Percentiles rank a stretch among this genome's conserved stretches.
phyloP scores from a whole-genome alignment of 1,140 invertebrate species.

The Tenebrio molitor region DNA sequence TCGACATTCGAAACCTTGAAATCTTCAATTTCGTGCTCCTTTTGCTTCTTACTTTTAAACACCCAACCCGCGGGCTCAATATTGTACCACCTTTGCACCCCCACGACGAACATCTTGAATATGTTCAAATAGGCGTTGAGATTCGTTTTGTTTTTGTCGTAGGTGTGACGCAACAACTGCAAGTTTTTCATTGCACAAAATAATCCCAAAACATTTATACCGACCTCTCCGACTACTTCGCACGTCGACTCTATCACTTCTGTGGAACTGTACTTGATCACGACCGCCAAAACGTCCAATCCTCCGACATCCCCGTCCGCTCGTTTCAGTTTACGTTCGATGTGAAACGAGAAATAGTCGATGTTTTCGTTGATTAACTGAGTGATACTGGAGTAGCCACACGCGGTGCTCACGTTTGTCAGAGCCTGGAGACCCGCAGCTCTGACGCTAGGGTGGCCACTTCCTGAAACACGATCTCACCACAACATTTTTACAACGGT shows the following conservation, averaged over 20 bases:
- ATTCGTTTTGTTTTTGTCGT: slow-evolving; percentile 65
- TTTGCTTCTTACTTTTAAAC: slow-evolving; percentile 59
- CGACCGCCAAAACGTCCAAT: slow-evolving; percentile 72
- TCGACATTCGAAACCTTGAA: slow-evolving; percentile 55
- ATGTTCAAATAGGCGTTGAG: slow-evolving; percentile 73
- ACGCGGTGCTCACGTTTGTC: slow-evolving; percentile 68
- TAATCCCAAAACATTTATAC: too few species aligned
- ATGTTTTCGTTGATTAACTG: slow-evolving; percentile 73
- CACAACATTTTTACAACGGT: slow-evolving; percentile 37
- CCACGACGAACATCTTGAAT: slow-evolving; percentile 74
- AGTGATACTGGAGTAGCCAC: slow-evolving; percentile 67
- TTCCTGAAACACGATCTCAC: slow-evolving; percentile 71
- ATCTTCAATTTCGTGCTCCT: slow-evolving; percentile 54
- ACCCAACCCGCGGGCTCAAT: slow-evolving; percentile 50
- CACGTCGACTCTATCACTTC: slow-evolving; percentile 73
- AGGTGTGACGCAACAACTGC: slow-evolving; percentile 55
- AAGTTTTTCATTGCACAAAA: too few species aligned
- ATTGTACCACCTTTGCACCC: slow-evolving; percentile 69
- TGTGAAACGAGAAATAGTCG: slow-evolving; percentile 77
- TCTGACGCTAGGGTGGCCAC: slow-evolving; percentile 70
- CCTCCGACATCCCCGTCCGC: slow-evolving; percentile 69
- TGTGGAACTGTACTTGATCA: slow-evolving; percentile 75
- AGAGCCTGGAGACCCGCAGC: slow-evolving; percentile 71
- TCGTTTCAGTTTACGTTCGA: slow-evolving; percentile 73
- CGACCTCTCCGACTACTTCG: slow-evolving; percentile 76